Conservation (phyloP, 2,888 invertebrate genomes). For the Seladonia tumulorum region DNA sequence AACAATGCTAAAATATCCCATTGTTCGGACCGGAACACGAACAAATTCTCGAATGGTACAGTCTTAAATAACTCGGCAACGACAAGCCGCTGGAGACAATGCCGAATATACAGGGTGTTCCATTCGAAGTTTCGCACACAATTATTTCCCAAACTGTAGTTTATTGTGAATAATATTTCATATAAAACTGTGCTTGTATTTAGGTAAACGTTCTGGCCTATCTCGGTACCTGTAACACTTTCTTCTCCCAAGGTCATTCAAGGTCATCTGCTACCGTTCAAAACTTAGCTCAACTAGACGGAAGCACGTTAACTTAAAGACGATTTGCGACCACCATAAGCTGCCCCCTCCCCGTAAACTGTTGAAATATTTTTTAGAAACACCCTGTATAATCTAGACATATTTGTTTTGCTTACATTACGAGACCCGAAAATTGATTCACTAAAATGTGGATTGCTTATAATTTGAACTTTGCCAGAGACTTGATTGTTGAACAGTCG, state of each 20-base stretch:
- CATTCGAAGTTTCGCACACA: not conserved
- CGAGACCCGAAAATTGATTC: too few relatives aligned
- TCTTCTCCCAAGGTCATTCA: not conserved
- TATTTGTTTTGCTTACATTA: not conserved
- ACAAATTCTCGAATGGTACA: not conserved
- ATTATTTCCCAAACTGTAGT: too few relatives aligned
- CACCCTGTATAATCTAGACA: not conserved
- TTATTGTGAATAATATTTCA: too few relatives aligned
- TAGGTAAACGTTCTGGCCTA: too few relatives aligned
- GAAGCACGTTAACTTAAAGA: too few relatives aligned
- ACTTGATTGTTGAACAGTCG: not conserved
- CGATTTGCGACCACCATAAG: too few relatives aligned
- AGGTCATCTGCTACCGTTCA: too few relatives aligned
- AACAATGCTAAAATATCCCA: slow-evolving; percentile 21
- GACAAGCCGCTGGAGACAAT: not conserved
- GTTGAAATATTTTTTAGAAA: not conserved
- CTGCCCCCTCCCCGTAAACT: too few relatives aligned
- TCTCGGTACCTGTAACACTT: not conserved
- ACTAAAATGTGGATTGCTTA: not conserved
- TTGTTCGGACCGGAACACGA: not conserved
- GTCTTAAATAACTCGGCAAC: not conserved
- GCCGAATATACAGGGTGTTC: too few relatives aligned
- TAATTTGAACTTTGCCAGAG: not conserved
- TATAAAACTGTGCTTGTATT: too few relatives aligned
- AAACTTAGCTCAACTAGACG: not conserved